Conservation (phyloP, 2,888 invertebrate genomes). For the Eupithecia vulgata region DNA sequence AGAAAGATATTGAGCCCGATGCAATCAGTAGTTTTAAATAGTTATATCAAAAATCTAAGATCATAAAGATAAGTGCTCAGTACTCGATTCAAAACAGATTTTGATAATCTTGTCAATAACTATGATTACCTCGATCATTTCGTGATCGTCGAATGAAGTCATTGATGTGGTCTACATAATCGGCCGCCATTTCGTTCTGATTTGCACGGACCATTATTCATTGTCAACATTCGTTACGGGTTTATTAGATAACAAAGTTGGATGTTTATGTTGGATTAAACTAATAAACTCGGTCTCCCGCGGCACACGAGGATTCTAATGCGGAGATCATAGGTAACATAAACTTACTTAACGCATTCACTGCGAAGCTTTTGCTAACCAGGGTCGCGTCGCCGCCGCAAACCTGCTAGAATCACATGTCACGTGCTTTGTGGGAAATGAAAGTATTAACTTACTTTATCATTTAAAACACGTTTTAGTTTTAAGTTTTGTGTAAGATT, state of each 20-base stretch:
- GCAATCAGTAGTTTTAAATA: too few relatives aligned
- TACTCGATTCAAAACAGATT: not conserved
- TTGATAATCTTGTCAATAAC: not conserved
- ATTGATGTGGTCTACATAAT: slow-evolving; percentile 4
- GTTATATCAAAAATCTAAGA: not conserved
- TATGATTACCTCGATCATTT: not conserved
- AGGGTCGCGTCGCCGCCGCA: too few relatives aligned
- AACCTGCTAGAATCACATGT: too few relatives aligned
- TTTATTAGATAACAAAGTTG: slow-evolving; percentile 1
- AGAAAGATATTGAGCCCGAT: too few relatives aligned
- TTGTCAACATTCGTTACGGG: slow-evolving; percentile 23
- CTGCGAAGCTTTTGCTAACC: too few relatives aligned
- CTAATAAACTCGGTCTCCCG: not conserved
- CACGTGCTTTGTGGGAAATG: too few relatives aligned
- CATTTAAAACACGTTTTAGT: too few relatives aligned
- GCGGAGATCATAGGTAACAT: not conserved
- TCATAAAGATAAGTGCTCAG: not conserved
- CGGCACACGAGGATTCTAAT: not conserved
- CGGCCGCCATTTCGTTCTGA: slow-evolving; percentile 15
- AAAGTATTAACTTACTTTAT: too few relatives aligned
- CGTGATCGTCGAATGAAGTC: slow-evolving; percentile 7
- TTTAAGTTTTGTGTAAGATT: not conserved
- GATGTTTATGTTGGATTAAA: not conserved
- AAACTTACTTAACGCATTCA: too few relatives aligned
- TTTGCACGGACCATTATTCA: slow-evolving; percentile 32